Percentiles rank a stretch among this genome's conserved stretches.
These are phyloP conservation scores for Octopus sinensis DNA, from an alignment of 1,140 invertebrate species.

Conservation along the genomic window DNA sequence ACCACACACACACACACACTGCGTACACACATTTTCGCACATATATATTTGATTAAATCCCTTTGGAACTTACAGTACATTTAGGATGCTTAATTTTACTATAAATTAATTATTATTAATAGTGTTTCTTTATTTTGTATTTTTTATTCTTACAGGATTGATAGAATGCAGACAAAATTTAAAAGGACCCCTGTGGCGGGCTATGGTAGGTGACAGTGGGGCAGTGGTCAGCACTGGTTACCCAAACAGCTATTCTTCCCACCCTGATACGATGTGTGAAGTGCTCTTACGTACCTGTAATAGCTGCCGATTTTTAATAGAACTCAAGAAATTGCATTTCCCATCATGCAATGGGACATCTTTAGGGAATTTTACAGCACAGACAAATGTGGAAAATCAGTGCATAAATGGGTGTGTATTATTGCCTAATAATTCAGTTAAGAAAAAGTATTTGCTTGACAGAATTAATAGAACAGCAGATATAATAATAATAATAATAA, in stretches of 20 bases:
- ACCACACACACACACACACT: neutral
- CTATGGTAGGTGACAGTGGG: neutral
- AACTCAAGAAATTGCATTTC: neutral
- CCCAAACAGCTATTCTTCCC: neutral
- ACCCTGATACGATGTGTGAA: conserved; percentile 4
- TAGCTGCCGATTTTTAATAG: neutral
- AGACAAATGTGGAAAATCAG: neutral
- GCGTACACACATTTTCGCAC: neutral
- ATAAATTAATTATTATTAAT: neutral
- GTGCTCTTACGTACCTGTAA: neutral
- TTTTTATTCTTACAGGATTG: neutral
- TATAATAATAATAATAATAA: too few relatives aligned
- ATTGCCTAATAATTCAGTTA: too few relatives aligned
- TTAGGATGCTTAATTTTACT: neutral
- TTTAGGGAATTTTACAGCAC: neutral
- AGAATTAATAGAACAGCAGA: too few relatives aligned
- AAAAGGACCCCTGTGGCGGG: neutral
- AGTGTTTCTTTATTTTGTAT: neutral
- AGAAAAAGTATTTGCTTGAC: too few relatives aligned
- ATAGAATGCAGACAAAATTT: neutral
- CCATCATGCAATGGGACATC: neutral
- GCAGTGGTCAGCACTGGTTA: neutral
- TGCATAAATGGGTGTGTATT: neutral
- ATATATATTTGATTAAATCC: neutral
- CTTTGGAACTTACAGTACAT: neutral